These are phyloP conservation scores for Oxytorus armatus DNA, from an alignment of 2,888 invertebrate species.

Conservation along the genomic window DNA sequence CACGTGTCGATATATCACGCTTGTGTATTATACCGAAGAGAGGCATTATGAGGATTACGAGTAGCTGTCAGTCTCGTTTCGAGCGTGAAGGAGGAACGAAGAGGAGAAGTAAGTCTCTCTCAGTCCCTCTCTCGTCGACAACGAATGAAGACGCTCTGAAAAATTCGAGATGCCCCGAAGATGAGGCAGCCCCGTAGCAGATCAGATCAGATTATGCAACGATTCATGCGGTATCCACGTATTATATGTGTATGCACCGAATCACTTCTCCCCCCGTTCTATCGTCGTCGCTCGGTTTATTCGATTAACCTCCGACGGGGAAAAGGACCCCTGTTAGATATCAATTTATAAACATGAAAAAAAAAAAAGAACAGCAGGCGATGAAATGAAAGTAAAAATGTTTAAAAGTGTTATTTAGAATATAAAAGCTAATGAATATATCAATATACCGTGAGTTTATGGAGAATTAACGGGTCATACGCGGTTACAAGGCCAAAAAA, in stretches of 20 bases:
- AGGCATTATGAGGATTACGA: conserved; percentile 65
- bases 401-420: too few species aligned
- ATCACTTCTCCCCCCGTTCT: background rate
- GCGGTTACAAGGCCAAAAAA: too few species aligned
- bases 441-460: too few species aligned
- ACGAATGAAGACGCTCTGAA: conserved; percentile 63
- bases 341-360: conserved; percentile 36
- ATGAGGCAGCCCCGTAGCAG: conserved; percentile 58
- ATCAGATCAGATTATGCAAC: conserved; percentile 70
- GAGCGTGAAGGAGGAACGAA: conserved; percentile 14
- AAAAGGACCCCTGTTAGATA: conserved; percentile 10
- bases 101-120: conserved; percentile 17
- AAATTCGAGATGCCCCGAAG: conserved; percentile 46
- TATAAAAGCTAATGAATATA: conserved; percentile 4
- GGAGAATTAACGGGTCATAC: too few species aligned
- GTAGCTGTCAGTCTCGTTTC: conserved; percentile 62
- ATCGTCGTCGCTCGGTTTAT: conserved; percentile 25
- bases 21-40: conserved; percentile 1
- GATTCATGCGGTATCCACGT: conserved; percentile 1
- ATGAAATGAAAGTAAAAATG: background rate
- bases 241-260: conserved; percentile 15
- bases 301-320: conserved; percentile 33
- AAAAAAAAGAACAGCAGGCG: conserved; percentile 7
- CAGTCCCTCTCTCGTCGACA: conserved; percentile 23
- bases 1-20: conserved; percentile 53